A percentile compares a stretch with the other conserved stretches of the same genome.
Conservation (phyloP, 2,113 vertebrate genomes). For the Dissostichus mawsoni region DNA sequence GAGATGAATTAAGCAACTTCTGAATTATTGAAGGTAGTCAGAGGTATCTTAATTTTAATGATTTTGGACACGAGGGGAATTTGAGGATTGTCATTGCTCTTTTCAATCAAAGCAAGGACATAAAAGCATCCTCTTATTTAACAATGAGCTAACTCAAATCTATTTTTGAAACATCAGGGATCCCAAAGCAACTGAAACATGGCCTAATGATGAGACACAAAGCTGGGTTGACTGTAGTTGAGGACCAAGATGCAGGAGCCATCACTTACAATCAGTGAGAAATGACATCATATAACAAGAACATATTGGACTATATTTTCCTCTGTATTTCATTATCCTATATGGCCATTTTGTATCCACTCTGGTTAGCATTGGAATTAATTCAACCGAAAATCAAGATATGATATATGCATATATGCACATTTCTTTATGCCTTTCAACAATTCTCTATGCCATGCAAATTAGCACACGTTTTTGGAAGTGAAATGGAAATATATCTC, state of each 20-base stretch:
- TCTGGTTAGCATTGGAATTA: constrained; percentile 9
- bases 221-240: constrained; percentile 3
- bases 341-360: constrained; percentile 1
- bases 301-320: constrained; percentile 8
- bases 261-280: constrained; percentile 23
- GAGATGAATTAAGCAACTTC: constrained; percentile 58
- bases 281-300: neutral
- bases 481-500: constrained; percentile 58
- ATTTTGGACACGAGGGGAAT: constrained; percentile 60
- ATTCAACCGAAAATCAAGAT: constrained; percentile 1
- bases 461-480: constrained; percentile 45
- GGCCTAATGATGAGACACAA: neutral
- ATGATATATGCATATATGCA: constrained; percentile 23
- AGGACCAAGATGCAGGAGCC: constrained; percentile 13
- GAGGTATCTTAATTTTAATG: constrained; percentile 73
- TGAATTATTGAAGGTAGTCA: constrained; percentile 75
- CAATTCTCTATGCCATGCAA: constrained; percentile 55
- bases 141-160: constrained; percentile 34
- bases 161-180: constrained; percentile 29
- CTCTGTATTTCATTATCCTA: neutral
- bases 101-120: constrained; percentile 54
- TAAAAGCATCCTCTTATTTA: constrained; percentile 41
- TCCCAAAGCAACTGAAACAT: constrained; percentile 24
- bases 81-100: constrained; percentile 53
- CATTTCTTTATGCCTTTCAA: constrained; percentile 19